Base-by-base conservation (phyloP, 1,140 invertebrate species). In the Drosophila pseudoananassae region DNA sequence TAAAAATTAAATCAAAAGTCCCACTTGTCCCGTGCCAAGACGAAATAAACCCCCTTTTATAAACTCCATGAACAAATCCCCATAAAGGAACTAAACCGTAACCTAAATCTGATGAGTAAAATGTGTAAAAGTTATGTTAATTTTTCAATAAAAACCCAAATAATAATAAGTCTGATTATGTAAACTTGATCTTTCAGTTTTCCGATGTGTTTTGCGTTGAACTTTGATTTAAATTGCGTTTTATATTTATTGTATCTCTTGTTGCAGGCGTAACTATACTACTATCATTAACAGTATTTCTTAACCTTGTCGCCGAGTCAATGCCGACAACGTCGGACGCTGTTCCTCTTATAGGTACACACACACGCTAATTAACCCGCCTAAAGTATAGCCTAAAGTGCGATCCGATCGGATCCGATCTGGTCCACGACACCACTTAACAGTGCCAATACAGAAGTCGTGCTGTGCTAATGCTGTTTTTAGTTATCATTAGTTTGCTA, bases 231-330 rank as follows among this genome's bases (percentile, higher is more conserved):
- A 65, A 69, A 87, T 77, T 79, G 65, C 72, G 81, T 76, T 89
- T 72, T 76, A 79, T 82, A 73, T 78, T 88, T 83, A 83, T 79
- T 78, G 78, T 90, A 84, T 91, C 76, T 91, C 85, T 91, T 89
- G 79, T 93, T 92, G 92, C 95, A 98, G 98, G 98, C 94, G 98
- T 99, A 92, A 99, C 98, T 92, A 99, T 99, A 93, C 95, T 99
- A 92, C 96, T 99, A 92, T 99, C 98, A 93, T 95, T 99, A 94
- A 99, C 98, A 93, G 98, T 99, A 92, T 99, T 99, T 95, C 95
- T 97, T 93, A 97, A 97, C 94, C 95, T 98, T 93, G 97, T 98
- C 81, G 96, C 97, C 81, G 97, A 98, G 95, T 97, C 96, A 91
- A 96, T 98, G 94, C 97, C 97, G 88, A 96, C 96, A 77, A 97